Percentiles rank a stretch among this genome's conserved stretches.
These are phyloP conservation scores for Paralichthys olivaceus DNA, from an alignment of 2,113 vertebrate species.

Conservation along the genomic window DNA sequence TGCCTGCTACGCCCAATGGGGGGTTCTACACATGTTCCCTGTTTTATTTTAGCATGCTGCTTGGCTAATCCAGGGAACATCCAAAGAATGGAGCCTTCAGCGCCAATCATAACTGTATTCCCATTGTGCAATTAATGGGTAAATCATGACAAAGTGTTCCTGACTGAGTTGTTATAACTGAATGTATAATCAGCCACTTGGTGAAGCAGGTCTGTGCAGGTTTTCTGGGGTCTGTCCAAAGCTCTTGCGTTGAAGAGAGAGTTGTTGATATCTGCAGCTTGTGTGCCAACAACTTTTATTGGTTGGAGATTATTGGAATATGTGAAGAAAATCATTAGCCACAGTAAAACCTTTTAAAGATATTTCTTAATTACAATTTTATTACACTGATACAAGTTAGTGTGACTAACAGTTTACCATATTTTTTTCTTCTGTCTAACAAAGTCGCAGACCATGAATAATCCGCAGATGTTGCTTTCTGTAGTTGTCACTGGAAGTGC, in stretches of 20 bases:
- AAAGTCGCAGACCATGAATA: background rate
- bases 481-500: background rate
- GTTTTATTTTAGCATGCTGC: too few species aligned
- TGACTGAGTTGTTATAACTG: background rate
- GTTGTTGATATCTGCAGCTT: constrained; percentile 15
- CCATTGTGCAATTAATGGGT: too few species aligned
- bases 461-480: background rate
- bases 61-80: too few species aligned
- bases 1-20: too few species aligned
- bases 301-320: background rate
- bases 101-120: too few species aligned
- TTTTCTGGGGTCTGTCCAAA: constrained; percentile 2
- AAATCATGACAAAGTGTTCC: too few species aligned
- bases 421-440: too few species aligned
- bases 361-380: background rate
- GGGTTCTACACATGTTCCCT: too few species aligned
- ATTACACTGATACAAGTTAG: background rate
- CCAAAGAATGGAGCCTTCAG: too few species aligned
- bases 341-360: background rate
- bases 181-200: background rate
- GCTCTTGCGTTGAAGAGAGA: constrained; percentile 25
- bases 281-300: constrained; percentile 1
- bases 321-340: background rate
- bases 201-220: constrained; percentile 12
- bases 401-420: too few species aligned